Conservation (phyloP, 2,797 vertebrate genomes). For the Poecilia picta region DNA sequence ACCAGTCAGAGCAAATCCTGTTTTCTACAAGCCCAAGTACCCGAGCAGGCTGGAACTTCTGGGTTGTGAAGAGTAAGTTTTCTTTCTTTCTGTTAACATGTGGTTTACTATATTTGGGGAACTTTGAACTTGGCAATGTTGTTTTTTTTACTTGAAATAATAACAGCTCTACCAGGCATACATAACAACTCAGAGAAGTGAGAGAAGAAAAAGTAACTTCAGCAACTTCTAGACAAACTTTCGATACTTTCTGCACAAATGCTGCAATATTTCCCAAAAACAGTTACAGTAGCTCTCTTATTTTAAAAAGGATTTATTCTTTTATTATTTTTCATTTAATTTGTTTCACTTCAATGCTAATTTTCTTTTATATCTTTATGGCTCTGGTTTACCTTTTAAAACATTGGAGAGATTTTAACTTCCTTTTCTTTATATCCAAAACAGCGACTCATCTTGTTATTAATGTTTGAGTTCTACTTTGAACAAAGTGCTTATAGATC, state of each 20-base stretch:
- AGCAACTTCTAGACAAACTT: neutral
- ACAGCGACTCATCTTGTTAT: neutral
- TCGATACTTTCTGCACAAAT: neutral
- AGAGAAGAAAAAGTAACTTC: neutral
- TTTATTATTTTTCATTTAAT: neutral
- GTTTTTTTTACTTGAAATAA: neutral
- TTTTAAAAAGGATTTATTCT: neutral
- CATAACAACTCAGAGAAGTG: neutral
- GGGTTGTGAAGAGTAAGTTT: neutral
- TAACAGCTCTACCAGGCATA: neutral
- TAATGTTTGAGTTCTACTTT: neutral
- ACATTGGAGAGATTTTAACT: neutral
- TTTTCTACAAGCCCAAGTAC: neutral
- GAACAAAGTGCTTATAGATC: neutral
- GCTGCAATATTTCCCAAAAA: neutral
- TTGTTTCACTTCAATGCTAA: neutral
- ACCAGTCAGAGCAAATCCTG: neutral
- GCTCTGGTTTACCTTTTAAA: neutral
- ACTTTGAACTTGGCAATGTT: neutral
- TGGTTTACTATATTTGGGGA: neutral
- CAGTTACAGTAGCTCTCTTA: neutral
- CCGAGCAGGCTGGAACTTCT: neutral
- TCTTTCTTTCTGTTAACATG: neutral
- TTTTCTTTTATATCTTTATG: neutral
- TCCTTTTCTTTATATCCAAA: neutral